These are phyloP conservation scores for Tetrapedia diversipes DNA, from an alignment of 2,888 invertebrate genomes.

Conservation along the genomic window DNA sequence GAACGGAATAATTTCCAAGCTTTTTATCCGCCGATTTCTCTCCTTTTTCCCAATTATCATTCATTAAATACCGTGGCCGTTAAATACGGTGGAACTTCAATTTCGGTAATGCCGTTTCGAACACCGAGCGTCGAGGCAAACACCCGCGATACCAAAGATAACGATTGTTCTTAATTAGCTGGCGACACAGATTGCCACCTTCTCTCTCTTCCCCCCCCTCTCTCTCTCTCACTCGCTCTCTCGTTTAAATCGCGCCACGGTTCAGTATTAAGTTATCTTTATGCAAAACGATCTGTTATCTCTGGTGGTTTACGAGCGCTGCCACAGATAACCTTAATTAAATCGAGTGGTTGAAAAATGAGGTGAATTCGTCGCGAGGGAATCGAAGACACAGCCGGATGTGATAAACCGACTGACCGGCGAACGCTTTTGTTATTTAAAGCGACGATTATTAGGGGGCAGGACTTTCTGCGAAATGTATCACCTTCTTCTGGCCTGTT, in stretches of 20 bases:
- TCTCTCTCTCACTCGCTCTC: background rate
- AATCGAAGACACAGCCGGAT: slow-evolving; percentile 17
- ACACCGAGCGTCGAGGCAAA: slow-evolving; percentile 17
- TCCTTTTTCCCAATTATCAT: background rate
- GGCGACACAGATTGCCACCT: slow-evolving; percentile 46
- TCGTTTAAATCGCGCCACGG: slow-evolving; percentile 15
- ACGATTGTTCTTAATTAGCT: slow-evolving; percentile 57
- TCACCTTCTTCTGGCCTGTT: no score
- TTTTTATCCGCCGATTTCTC: background rate
- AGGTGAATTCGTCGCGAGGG: slow-evolving; percentile 25
- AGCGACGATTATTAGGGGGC: background rate
- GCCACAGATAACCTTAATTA: slow-evolving; percentile 55
- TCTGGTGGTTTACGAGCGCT: slow-evolving; percentile 44
- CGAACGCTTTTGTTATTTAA: slow-evolving; percentile 11
- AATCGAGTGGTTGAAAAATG: slow-evolving; percentile 48
- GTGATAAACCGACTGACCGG: slow-evolving; percentile 25
- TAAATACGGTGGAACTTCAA: background rate
- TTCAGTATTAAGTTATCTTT: slow-evolving; percentile 39
- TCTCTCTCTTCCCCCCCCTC: background rate
- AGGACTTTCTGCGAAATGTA: no score
- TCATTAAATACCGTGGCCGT: background rate
- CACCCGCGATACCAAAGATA: slow-evolving; percentile 45
- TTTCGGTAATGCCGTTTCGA: slow-evolving; percentile 3
- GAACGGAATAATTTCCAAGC: background rate
- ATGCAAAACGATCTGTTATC: slow-evolving; percentile 56